Conservation (phyloP, 2,113 vertebrate genomes). For the Sylvietta virens region DNA sequence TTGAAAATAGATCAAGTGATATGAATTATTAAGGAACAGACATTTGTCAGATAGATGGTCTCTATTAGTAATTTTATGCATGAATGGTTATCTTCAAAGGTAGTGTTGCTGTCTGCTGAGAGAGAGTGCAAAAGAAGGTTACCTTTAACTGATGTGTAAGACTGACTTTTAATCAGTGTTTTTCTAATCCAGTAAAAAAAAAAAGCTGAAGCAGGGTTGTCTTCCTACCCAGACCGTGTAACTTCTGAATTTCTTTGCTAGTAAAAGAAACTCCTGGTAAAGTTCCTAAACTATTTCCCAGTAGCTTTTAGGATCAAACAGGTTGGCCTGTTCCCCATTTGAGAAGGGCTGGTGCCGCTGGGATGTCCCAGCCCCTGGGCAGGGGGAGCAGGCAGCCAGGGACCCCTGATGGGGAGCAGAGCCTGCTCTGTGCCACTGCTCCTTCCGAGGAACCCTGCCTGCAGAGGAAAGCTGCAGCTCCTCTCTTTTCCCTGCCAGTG, state of each 20-base stretch:
- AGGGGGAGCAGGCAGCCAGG: neutral
- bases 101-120: conserved; percentile 26
- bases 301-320: neutral
- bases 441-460: neutral
- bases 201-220: neutral
- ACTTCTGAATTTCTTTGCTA: neutral
- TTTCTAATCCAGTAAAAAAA: conserved; percentile 33
- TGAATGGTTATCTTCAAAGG: conserved; percentile 63
- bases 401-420: rapidly evolving
- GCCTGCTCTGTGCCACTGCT: neutral
- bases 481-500: neutral
- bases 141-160: conserved; percentile 19
- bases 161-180: conserved; percentile 64
- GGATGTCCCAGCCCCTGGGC: neutral
- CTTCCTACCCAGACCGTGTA: neutral
- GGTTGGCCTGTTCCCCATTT: neutral
- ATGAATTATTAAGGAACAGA: conserved; percentile 74
- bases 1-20: conserved; percentile 78
- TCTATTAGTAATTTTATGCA: conserved; percentile 74
- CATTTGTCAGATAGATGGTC: conserved; percentile 68
- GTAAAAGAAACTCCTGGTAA: neutral
- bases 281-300: neutral
- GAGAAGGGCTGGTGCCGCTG: neutral
- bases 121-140: conserved; percentile 50
- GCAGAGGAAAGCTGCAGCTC: neutral